Conservation (phyloP, 2,113 vertebrate genomes). For the Dermatemys mawii region DNA sequence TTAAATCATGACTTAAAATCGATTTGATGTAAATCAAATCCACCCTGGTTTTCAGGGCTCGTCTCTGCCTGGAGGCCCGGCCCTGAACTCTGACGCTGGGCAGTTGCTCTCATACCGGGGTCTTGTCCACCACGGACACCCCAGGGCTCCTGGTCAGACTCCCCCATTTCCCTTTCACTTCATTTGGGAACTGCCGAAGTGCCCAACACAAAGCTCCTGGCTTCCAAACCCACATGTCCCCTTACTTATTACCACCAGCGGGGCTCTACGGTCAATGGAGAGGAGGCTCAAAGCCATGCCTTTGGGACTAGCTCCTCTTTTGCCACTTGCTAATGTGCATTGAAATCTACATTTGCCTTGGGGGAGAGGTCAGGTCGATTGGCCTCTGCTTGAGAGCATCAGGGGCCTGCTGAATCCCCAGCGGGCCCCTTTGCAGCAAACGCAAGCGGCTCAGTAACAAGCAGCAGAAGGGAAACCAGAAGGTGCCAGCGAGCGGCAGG, state of each 20-base stretch:
- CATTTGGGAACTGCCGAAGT: no score
- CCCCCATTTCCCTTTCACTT: no score
- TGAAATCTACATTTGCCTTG: background rate
- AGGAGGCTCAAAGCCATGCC: no score
- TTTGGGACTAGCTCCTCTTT: background rate
- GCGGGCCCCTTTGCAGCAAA: background rate
- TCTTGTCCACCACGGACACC: no score
- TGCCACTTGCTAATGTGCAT: fast-evolving
- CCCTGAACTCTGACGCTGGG: background rate
- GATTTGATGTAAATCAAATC: no score
- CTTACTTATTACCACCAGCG: no score
- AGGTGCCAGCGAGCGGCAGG: no score
- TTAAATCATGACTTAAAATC: no score
- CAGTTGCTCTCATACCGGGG: background rate
- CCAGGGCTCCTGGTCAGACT: no score
- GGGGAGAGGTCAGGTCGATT: background rate
- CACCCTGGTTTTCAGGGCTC: background rate
- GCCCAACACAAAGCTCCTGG: no score
- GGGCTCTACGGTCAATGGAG: no score
- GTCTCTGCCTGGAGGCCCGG: background rate
- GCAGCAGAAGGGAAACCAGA: background rate
- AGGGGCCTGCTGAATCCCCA: background rate
- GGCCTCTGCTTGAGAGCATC: background rate
- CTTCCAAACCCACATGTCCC: no score
- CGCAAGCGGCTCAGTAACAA: background rate